Conservation (phyloP, 2,888 invertebrate genomes). For the Dioctria linearis region DNA sequence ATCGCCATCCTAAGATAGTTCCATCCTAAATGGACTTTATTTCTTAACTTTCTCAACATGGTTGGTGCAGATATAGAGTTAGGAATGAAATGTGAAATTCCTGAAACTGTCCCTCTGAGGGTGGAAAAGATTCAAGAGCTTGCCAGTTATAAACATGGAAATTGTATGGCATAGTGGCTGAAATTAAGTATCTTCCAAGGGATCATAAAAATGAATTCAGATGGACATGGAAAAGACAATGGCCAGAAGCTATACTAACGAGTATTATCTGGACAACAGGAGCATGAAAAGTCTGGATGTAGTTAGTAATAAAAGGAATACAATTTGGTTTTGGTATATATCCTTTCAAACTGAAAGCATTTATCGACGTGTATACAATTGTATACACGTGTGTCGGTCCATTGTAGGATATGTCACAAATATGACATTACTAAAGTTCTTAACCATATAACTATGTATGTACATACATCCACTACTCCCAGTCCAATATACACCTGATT, state of each 20-base stretch:
- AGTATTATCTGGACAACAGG: constrained; percentile 8
- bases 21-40: not conserved
- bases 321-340: constrained; percentile 8
- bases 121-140: constrained; percentile 16
- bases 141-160: constrained; percentile 18
- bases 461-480: not conserved
- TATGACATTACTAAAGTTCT: constrained; percentile 14
- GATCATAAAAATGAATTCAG: constrained; percentile 44
- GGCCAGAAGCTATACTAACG: not conserved
- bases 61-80: not conserved
- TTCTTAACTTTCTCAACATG: not conserved
- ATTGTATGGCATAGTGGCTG: not conserved
- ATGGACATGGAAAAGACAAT: constrained; percentile 37
- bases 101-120: constrained; percentile 7
- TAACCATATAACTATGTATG: not conserved
- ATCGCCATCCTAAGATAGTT: not conserved
- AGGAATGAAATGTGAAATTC: constrained; percentile 2
- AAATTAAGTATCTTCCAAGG: constrained; percentile 34
- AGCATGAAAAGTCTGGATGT: not conserved
- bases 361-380: not conserved
- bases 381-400: too few species aligned
- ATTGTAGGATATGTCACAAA: constrained; percentile 17
- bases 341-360: constrained; percentile 2
- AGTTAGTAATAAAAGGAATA: constrained; percentile 4
- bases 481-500: constrained; percentile 1